Percentiles rank a stretch among this genome's conserved stretches.
Evolutionary conservation across 1,140 invertebrate genomes (phyloP).

Genomic region (Gyrodactylus salaris): DNA sequence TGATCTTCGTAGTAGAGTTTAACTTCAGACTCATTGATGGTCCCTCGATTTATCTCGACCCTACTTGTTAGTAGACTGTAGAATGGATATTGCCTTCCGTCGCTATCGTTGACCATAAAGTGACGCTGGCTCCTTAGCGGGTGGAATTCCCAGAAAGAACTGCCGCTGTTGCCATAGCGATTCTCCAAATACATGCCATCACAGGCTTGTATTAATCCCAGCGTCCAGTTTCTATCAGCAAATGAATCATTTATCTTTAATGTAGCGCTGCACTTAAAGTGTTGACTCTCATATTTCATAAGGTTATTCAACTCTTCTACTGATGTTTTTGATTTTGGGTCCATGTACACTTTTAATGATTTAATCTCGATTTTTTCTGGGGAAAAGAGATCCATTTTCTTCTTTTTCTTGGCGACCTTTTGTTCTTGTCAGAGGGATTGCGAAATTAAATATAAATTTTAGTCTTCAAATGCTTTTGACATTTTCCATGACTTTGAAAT

Average conservation of each 20-base stretch:
- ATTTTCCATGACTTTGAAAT: too few relatives aligned
- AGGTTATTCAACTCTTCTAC: neutral
- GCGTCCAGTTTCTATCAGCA: conserved; percentile 4
- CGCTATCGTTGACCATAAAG: conserved; percentile 7
- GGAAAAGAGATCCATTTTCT: conserved; percentile 1
- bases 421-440: too few relatives aligned
- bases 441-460: too few relatives aligned
- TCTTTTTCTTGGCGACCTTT: too few relatives aligned
- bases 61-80: conserved; percentile 6
- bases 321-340: neutral
- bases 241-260: neutral
- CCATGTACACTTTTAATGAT: conserved; percentile 2
- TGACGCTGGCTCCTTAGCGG: neutral
- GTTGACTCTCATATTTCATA: conserved; percentile 6
- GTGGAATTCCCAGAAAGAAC: conserved; percentile 7
- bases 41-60: neutral
- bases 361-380: conserved; percentile 1
- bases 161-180: conserved; percentile 5
- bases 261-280: conserved; percentile 1
- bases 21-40: neutral
- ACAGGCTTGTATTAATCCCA: conserved; percentile 6
- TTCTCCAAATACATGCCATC: conserved; percentile 6
- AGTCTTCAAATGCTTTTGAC: too few relatives aligned
- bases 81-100: conserved; percentile 6
- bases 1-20: conserved; percentile 6